Conservation (phyloP, 1,140 invertebrate species). For the Aphelenchoides besseyi region DNA sequence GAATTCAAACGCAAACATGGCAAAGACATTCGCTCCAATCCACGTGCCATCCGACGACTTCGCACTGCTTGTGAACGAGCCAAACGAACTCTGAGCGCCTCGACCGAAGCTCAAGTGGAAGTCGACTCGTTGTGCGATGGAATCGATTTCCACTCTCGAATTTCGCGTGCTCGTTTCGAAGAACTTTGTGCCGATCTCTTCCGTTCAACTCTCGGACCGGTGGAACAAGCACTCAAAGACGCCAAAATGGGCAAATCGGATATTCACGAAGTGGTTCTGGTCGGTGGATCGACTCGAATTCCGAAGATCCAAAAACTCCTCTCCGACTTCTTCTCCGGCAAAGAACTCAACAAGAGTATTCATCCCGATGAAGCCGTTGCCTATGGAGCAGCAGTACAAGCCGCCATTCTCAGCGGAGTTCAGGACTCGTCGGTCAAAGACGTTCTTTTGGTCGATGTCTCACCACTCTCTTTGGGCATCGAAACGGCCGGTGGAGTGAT, state of each 20-base stretch:
- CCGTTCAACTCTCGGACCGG: slow-evolving; percentile 82
- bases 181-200: slow-evolving; percentile 88
- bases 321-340: slow-evolving; percentile 77
- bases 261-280: slow-evolving; percentile 91
- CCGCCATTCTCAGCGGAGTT: slow-evolving; percentile 83
- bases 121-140: slow-evolving; percentile 93
- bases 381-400: slow-evolving; percentile 65
- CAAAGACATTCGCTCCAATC: slow-evolving; percentile 78
- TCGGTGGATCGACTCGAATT: slow-evolving; percentile 96
- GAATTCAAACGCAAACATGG: slow-evolving; percentile 97
- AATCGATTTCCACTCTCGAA: slow-evolving; percentile 91
- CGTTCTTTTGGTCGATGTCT: slow-evolving; percentile 84
- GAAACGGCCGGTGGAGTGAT: slow-evolving; percentile 98
- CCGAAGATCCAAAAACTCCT: slow-evolving; percentile 88
- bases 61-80: slow-evolving; percentile 90
- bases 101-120: slow-evolving; percentile 85
- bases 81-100: slow-evolving; percentile 88
- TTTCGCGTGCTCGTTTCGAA: slow-evolving; percentile 88
- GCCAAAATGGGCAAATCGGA: slow-evolving; percentile 86
- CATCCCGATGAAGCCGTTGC: slow-evolving; percentile 66
- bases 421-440: slow-evolving; percentile 88
- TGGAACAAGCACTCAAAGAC: slow-evolving; percentile 86
- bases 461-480: slow-evolving; percentile 89
- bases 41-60: slow-evolving; percentile 82
- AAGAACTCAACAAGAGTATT: slow-evolving; percentile 86